Conservation (phyloP, 2,113 vertebrate genomes). For the Talpa occidentalis region DNA sequence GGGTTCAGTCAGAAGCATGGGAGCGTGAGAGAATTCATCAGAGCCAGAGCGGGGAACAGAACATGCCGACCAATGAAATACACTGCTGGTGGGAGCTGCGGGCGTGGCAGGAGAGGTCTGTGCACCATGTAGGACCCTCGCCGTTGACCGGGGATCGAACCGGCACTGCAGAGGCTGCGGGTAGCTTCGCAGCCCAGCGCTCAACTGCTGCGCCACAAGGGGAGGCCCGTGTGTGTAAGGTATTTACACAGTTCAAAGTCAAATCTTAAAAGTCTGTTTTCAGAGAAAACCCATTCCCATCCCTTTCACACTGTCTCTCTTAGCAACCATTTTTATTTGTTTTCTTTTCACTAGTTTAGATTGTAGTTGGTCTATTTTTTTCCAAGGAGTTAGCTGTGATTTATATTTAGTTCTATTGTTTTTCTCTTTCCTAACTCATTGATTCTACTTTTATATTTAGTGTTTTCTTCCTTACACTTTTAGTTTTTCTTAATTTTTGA, state of each 20-base stretch:
- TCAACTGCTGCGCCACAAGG: no score
- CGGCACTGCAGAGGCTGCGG: no score
- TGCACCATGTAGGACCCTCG: no score
- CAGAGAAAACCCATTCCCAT: not conserved
- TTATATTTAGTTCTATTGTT: not conserved
- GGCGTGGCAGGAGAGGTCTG: no score
- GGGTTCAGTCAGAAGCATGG: no score
- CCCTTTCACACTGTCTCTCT: not conserved
- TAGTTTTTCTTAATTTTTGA: not conserved
- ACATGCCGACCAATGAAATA: no score
- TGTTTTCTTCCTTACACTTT: not conserved
- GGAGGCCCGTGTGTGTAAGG: not conserved
- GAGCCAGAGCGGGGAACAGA: no score
- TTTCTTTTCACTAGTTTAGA: not conserved
- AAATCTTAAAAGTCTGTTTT: not conserved
- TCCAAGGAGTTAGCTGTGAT: not conserved
- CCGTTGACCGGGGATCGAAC: no score
- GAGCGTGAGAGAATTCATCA: no score
- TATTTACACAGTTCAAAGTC: not conserved
- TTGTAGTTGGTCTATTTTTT: not conserved
- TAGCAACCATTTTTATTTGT: not conserved
- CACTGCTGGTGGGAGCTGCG: no score
- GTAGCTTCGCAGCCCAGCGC: no score
- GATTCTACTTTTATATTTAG: not conserved
- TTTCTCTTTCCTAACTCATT: not conserved